Evolutionary conservation across 2,797 vertebrate species (phyloP).

Genomic region (Neoniphon sammara): DNA sequence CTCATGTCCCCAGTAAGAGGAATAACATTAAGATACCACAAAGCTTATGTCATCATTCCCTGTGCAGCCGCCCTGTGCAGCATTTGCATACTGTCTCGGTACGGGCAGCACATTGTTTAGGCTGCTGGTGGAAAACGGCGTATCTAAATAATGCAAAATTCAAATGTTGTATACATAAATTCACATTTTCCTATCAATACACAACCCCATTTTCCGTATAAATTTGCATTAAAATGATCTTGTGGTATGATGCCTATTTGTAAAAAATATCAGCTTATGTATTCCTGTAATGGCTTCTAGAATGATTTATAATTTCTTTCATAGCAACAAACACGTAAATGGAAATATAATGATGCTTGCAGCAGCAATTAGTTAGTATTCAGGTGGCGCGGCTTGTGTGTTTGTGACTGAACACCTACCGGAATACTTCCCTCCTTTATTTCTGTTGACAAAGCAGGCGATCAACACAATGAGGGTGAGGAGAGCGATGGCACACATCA

Average conservation of each 20-base stretch:
- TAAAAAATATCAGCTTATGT: conserved; percentile 35
- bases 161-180: conserved; percentile 54
- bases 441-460: conserved; percentile 96
- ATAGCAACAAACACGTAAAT: conserved; percentile 53
- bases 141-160: conserved; percentile 60
- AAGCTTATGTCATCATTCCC: conserved; percentile 63
- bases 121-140: conserved; percentile 37
- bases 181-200: conserved; percentile 59
- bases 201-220: conserved; percentile 35
- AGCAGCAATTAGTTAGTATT: conserved; percentile 61
- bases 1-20: conserved; percentile 53
- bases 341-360: conserved; percentile 63
- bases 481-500: conserved; percentile 95
- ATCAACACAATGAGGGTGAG: conserved; percentile 93
- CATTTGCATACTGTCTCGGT: conserved; percentile 69
- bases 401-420: conserved; percentile 82
- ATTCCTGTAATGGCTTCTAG: conserved; percentile 45
- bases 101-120: conserved; percentile 58
- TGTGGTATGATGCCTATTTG: conserved; percentile 15
- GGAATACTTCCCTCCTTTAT: conserved; percentile 98
- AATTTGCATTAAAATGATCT: conserved; percentile 68
- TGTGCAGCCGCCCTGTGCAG: conserved; percentile 39
- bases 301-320: conserved; percentile 63
- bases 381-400: conserved; percentile 41
- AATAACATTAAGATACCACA: conserved; percentile 62